These are phyloP conservation scores for Siderastrea siderea DNA, from an alignment of 92 coral and sea anemone genomes.

Conservation along the genomic window DNA sequence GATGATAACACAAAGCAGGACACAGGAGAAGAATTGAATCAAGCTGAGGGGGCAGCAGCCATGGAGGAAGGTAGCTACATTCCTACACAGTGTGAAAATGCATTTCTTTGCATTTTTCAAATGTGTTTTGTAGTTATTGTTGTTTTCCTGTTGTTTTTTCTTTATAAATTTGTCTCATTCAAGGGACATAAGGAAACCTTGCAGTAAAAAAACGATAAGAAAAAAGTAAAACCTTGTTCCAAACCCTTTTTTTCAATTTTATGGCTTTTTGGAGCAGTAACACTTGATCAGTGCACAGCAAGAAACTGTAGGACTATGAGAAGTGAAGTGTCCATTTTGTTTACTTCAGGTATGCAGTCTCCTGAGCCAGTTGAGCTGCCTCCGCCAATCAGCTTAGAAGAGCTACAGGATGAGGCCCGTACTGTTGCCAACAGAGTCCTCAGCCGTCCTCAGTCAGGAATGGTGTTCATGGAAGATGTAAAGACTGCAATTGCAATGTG, in stretches of 20 bases:
- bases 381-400: constrained; percentile 88
- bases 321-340: background rate
- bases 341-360: background rate
- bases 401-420: constrained; percentile 78
- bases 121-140: background rate
- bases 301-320: background rate
- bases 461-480: constrained; percentile 82
- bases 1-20: background rate
- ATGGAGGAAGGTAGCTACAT: constrained; percentile 7
- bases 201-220: no score
- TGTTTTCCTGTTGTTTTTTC: background rate
- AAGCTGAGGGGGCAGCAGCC: constrained; percentile 14
- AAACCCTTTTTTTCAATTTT: no score
- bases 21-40: constrained; percentile 3
- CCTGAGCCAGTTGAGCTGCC: constrained; percentile 60
- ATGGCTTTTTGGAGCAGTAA: no score
- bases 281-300: no score
- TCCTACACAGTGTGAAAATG: background rate
- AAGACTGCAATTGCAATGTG: constrained; percentile 90
- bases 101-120: background rate
- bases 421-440: constrained; percentile 74
- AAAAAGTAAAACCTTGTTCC: no score
- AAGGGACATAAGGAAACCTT: background rate
- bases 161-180: background rate
- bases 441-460: constrained; percentile 91